Percentiles rank a stretch among this genome's conserved stretches.
These are phyloP conservation scores for Epinotia bilunana DNA, from an alignment of 2,888 invertebrate genomes.

Conservation along the genomic window DNA sequence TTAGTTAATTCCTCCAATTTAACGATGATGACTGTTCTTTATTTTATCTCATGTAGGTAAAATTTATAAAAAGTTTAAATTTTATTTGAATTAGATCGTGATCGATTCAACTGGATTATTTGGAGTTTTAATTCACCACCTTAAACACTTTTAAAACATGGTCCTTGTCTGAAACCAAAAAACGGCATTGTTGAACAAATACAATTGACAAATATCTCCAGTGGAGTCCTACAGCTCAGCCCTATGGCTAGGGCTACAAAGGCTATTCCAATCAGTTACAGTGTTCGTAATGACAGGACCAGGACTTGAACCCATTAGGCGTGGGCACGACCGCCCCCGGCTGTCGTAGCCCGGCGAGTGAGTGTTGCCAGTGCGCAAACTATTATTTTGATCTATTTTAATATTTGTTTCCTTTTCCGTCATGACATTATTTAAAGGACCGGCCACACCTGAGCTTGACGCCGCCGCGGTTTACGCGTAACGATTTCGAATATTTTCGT, in stretches of 20 bases:
- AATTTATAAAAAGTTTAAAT: too few relatives aligned
- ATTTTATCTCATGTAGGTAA: too few relatives aligned
- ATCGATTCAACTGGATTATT: background rate
- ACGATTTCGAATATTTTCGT: too few relatives aligned
- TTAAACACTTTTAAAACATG: background rate
- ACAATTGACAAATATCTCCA: constrained; percentile 20
- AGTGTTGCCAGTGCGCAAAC: constrained; percentile 55
- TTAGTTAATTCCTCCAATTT: too few relatives aligned
- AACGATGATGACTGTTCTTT: too few relatives aligned
- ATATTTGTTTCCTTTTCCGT: constrained; percentile 1
- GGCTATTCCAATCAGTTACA: constrained; percentile 53
- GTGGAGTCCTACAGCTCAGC: background rate
- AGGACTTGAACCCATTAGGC: constrained; percentile 66
- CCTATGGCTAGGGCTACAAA: constrained; percentile 28
- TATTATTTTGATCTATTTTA: constrained; percentile 19
- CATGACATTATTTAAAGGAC: background rate
- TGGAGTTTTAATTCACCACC: background rate
- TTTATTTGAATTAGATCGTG: background rate
- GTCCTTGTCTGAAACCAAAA: background rate
- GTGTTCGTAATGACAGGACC: constrained; percentile 62
- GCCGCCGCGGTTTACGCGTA: too few relatives aligned
- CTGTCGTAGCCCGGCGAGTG: constrained; percentile 71
- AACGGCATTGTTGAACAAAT: constrained; percentile 1
- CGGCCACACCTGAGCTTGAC: background rate
- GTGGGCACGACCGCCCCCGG: constrained; percentile 73